Evolutionary conservation across 2,797 vertebrate species (phyloP).

Genomic region (Ispidina lecontei): DNA sequence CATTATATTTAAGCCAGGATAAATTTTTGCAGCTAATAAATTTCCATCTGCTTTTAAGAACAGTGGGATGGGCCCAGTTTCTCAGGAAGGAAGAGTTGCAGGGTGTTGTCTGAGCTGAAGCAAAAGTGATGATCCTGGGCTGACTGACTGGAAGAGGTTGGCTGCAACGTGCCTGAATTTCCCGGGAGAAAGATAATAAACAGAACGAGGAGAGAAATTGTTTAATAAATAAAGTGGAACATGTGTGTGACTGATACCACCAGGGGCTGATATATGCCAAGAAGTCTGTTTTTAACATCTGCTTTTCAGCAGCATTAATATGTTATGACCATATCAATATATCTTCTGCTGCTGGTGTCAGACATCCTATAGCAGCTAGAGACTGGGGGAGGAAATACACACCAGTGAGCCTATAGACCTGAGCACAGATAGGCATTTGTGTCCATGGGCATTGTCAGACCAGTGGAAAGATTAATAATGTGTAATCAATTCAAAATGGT

Average conservation of each 20-base stretch:
- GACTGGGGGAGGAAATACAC: conserved; percentile 23
- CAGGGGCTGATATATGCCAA: conserved; percentile 52
- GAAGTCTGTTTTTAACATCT: conserved; percentile 69
- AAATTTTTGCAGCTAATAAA: conserved; percentile 11
- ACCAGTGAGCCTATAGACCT: neutral
- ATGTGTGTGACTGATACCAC: conserved; percentile 50
- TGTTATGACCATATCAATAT: conserved; percentile 67
- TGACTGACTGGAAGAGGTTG: conserved; percentile 42
- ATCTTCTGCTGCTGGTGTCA: conserved; percentile 62
- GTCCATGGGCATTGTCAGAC: neutral
- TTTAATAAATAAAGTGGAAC: conserved; percentile 65
- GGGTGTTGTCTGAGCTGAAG: neutral
- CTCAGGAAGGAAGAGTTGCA: conserved; percentile 6
- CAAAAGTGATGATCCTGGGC: neutral
- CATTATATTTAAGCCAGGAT: neutral
- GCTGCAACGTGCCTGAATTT: neutral
- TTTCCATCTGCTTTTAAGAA: conserved; percentile 27
- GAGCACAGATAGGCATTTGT: neutral
- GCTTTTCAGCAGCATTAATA: conserved; percentile 71
- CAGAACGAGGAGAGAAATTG: conserved; percentile 50
- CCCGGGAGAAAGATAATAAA: conserved; percentile 63
- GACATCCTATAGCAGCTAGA: conserved; percentile 38
- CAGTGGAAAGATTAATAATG: conserved; percentile 64
- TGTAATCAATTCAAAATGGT: conserved; percentile 56
- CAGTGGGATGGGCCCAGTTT: neutral